These are phyloP conservation scores for Gambelia wislizenii DNA, from an alignment of 2,797 vertebrate genomes.

Conservation along the genomic window DNA sequence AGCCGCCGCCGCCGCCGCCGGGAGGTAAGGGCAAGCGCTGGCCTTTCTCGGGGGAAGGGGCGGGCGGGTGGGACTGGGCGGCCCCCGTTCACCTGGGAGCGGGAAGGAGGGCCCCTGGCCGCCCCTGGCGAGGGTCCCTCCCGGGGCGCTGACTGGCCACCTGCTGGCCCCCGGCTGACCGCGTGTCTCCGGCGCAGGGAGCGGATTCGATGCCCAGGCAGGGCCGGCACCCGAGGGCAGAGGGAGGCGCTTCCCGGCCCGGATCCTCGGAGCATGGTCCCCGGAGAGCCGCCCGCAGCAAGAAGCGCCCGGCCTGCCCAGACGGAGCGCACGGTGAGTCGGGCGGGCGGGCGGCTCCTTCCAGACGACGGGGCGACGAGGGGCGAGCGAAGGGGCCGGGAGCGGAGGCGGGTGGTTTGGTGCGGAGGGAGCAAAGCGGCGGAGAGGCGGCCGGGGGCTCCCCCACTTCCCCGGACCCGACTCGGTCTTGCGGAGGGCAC, in stretches of 20 bases:
- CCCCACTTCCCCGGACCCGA: not conserved
- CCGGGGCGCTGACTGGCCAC: not conserved
- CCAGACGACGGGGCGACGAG: not conserved
- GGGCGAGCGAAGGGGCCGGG: not conserved
- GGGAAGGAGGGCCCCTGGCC: not conserved
- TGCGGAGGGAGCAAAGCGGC: no score
- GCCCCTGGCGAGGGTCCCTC: not conserved
- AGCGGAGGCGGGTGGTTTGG: not conserved
- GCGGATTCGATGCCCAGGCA: slow-evolving; percentile 33
- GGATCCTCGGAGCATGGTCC: slow-evolving; percentile 32
- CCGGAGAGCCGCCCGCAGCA: slow-evolving; percentile 12
- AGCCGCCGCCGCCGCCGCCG: not conserved
- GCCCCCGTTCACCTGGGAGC: not conserved
- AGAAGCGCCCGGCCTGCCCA: slow-evolving; percentile 8
- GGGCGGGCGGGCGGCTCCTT: not conserved
- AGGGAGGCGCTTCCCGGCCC: slow-evolving; percentile 34
- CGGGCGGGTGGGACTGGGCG: not conserved
- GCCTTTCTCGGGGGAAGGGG: not conserved
- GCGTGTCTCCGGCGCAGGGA: slow-evolving; percentile 9
- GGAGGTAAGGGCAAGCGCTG: not conserved
- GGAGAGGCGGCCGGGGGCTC: not conserved
- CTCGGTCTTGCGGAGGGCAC: not conserved
- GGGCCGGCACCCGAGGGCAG: slow-evolving; percentile 35
- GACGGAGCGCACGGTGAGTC: slow-evolving; percentile 41
- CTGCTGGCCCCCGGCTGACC: not conserved